phyloP scores from a whole-genome alignment of 2,113 vertebrate genomes.

The Phodopus roborovskii region DNA sequence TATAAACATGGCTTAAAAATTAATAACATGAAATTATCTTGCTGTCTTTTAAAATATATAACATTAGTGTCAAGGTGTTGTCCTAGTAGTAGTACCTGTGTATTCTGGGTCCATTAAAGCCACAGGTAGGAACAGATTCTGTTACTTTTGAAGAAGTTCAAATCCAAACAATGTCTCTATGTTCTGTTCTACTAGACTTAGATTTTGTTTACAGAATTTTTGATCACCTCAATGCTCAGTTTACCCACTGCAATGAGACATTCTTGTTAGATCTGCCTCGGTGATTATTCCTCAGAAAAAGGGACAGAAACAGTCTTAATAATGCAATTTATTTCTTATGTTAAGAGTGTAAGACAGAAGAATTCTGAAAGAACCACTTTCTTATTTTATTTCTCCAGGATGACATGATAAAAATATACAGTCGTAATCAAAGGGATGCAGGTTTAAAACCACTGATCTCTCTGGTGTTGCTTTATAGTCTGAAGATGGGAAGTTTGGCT shows the following conservation, averaged over 20 bases:
- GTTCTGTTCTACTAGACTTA: not conserved
- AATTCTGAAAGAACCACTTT: conserved; percentile 14
- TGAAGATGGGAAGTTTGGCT: not conserved
- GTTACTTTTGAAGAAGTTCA: not conserved
- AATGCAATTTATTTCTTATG: conserved; percentile 35
- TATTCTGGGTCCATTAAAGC: not conserved
- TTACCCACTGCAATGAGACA: not conserved
- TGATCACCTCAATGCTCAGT: not conserved
- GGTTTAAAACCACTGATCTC: not conserved
- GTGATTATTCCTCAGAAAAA: not conserved
- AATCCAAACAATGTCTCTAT: not conserved
- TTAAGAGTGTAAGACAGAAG: conserved; percentile 9
- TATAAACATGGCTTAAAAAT: not conserved
- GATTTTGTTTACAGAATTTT: not conserved
- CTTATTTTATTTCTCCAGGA: not conserved
- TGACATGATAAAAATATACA: conserved; percentile 42
- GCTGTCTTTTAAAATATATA: not conserved
- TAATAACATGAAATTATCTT: not conserved
- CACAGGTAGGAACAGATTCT: not conserved
- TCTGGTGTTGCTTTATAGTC: not conserved
- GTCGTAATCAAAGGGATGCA: not conserved
- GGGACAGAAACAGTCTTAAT: not conserved
- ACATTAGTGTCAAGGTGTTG: not conserved
- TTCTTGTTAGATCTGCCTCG: not conserved
- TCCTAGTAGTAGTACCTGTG: not conserved